A percentile compares a stretch with the other conserved stretches of the same genome.
These are phyloP conservation scores for Porites australiensis DNA, from an alignment of 64 coral and sea anemone species.

Conservation along the genomic window DNA sequence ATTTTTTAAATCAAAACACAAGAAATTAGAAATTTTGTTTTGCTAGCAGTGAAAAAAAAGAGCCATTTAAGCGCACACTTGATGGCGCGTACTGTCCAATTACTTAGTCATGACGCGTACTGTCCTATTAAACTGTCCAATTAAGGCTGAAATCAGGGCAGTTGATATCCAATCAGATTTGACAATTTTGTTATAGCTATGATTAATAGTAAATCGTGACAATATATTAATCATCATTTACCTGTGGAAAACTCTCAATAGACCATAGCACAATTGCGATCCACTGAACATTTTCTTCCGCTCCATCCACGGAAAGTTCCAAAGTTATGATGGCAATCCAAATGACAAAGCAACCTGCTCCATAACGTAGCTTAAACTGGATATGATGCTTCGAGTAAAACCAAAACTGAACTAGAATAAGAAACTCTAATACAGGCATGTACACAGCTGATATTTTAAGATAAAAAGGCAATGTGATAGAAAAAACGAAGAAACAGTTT, in stretches of 20 bases:
- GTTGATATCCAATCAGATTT: no score
- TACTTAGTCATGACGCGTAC: no score
- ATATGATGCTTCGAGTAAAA: conserved; percentile 42
- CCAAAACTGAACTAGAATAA: conserved; percentile 63
- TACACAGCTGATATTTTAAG: conserved; percentile 36
- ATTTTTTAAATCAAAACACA: no score
- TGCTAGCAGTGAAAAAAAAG: no score
- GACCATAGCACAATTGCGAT: conserved; percentile 67
- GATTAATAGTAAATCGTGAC: neutral
- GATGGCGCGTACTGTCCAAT: no score
- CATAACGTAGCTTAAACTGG: conserved; percentile 23
- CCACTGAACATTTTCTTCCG: conserved; percentile 41
- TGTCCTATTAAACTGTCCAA: no score
- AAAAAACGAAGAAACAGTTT: conserved; percentile 62
- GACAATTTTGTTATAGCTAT: no score
- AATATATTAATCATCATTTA: neutral
- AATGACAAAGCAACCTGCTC: conserved; percentile 21
- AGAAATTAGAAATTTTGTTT: no score
- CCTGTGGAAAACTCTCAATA: conserved; percentile 65
- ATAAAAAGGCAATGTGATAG: conserved; percentile 28
- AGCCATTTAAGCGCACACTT: no score
- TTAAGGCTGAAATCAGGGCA: no score
- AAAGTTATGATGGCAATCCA: conserved; percentile 47
- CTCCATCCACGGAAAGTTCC: conserved; percentile 17
- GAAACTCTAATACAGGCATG: conserved; percentile 46